Conservation (phyloP, 2,113 vertebrate genomes). For the rabbit (Oryctolagus cuniculus) region DNA sequence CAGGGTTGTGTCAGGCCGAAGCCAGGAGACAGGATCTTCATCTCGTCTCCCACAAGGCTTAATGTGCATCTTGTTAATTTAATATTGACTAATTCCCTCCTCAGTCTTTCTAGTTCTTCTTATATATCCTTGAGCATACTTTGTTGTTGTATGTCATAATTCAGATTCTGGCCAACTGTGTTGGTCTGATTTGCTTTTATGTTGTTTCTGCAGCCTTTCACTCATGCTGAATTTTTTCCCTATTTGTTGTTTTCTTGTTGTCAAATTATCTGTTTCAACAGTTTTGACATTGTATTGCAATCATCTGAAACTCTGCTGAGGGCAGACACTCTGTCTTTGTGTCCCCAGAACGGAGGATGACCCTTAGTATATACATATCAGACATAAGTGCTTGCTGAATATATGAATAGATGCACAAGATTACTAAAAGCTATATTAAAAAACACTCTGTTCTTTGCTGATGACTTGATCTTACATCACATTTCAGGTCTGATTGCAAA, state of each 20-base stretch:
- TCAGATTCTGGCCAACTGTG: not conserved
- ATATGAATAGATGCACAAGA: slow-evolving; percentile 11
- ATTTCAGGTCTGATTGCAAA: slow-evolving; percentile 14
- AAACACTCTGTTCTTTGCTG: not conserved
- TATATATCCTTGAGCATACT: not conserved
- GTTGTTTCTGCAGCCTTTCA: not conserved
- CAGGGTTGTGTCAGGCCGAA: too few relatives aligned
- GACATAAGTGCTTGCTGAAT: slow-evolving; percentile 26
- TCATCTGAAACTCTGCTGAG: not conserved
- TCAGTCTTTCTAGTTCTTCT: not conserved
- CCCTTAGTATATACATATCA: not conserved
- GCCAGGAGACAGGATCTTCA: too few relatives aligned
- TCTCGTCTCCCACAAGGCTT: too few relatives aligned
- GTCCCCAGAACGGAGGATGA: not conserved
- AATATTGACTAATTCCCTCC: not conserved
- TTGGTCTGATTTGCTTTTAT: not conserved
- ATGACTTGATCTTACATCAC: not conserved
- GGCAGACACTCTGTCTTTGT: not conserved
- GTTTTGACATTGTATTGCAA: not conserved
- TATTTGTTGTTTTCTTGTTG: not conserved
- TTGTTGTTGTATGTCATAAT: not conserved
- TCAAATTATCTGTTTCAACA: not conserved
- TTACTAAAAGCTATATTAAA: slow-evolving; percentile 11
- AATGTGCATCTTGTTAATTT: not conserved
- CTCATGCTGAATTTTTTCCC: not conserved